These are phyloP conservation scores for Ephialtes manifestator DNA, from an alignment of 2,888 invertebrate genomes.

Conservation along the genomic window DNA sequence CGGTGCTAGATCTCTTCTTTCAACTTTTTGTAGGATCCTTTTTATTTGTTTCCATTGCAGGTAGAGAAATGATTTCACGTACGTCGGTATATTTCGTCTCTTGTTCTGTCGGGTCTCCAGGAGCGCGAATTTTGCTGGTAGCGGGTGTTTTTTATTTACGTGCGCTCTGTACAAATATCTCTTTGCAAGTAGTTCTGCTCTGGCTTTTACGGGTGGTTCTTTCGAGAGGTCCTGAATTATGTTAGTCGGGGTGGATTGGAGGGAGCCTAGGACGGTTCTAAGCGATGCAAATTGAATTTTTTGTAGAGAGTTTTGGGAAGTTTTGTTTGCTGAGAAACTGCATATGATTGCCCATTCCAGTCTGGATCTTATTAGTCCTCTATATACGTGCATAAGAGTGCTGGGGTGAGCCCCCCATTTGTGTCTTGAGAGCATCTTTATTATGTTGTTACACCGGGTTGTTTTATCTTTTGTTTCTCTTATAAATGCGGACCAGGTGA, in stretches of 20 bases:
- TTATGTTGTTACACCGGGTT: background rate
- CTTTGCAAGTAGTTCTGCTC: background rate
- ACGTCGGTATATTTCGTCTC: background rate
- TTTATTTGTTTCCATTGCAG: constrained; percentile 14
- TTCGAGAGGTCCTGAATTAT: constrained; percentile 17
- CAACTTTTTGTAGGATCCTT: constrained; percentile 6
- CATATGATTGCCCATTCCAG: constrained; percentile 14
- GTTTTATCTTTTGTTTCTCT: constrained; percentile 7
- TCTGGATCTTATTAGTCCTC: constrained; percentile 40
- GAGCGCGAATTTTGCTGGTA: constrained; percentile 11
- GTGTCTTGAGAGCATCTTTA: constrained; percentile 19
- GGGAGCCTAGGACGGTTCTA: constrained; percentile 4
- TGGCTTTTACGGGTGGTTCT: constrained; percentile 4
- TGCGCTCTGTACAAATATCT: background rate
- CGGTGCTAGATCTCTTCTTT: background rate
- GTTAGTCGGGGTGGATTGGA: constrained; percentile 22
- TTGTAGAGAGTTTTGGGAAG: background rate
- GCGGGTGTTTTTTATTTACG: background rate
- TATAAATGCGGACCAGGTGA: constrained; percentile 25
- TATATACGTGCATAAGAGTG: constrained; percentile 37
- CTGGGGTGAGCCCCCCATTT: no score
- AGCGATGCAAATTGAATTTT: constrained; percentile 15
- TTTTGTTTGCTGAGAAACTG: background rate
- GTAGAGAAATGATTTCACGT: constrained; percentile 8
- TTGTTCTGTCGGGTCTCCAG: background rate